These are phyloP conservation scores for Fulmarus glacialis DNA, from an alignment of 2,113 vertebrate genomes.

Conservation along the genomic window DNA sequence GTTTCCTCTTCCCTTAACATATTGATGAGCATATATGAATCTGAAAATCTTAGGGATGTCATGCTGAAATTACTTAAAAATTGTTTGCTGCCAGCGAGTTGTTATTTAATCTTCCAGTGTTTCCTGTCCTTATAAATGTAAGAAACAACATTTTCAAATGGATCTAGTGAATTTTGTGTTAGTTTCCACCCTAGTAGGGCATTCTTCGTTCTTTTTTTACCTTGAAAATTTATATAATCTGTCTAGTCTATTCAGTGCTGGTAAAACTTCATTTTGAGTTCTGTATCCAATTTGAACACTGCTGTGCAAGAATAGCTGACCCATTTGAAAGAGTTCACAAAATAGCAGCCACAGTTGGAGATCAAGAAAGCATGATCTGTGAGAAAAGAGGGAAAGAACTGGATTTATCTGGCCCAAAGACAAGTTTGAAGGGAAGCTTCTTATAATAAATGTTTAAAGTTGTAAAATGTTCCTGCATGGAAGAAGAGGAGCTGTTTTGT, in stretches of 20 bases:
- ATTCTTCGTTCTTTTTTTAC: not conserved
- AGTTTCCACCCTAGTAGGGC: not conserved
- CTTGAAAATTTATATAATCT: not conserved
- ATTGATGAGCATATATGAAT: not conserved
- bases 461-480: not conserved
- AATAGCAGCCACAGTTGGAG: not conserved
- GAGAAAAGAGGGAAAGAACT: not conserved
- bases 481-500: not conserved
- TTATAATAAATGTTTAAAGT: not conserved
- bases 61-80: not conserved
- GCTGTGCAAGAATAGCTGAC: not conserved
- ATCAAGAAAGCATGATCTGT: not conserved
- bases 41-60: not conserved
- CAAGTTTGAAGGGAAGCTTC: not conserved
- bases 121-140: not conserved
- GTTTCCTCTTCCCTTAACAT: not conserved
- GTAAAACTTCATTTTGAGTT: not conserved
- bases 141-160: not conserved
- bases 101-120: not conserved
- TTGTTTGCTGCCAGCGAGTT: not conserved
- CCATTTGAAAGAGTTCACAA: not conserved
- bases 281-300: not conserved
- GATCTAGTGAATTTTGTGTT: not conserved
- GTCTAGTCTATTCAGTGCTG: not conserved
- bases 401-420: not conserved